Evolutionary conservation across 2,888 invertebrate genomes (phyloP).

Genomic region (Phyllotreta striolata): DNA sequence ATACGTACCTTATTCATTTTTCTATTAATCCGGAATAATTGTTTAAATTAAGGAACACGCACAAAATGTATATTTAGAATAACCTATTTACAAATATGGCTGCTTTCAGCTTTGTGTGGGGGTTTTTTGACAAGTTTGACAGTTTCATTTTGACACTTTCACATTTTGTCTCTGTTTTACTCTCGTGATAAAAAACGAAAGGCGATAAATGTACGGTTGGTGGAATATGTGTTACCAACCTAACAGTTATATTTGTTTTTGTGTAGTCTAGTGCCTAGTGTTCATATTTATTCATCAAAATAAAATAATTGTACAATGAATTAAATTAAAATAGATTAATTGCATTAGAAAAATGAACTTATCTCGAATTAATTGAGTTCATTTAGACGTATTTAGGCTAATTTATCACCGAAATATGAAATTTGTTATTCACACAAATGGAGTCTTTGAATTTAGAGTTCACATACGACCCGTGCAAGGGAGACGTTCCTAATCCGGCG

Average conservation of each 20-base stretch:
- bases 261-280: too few relatives aligned
- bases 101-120: conserved; percentile 1
- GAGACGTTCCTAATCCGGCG: conserved; percentile 4
- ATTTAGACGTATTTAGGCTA: too few relatives aligned
- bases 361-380: too few relatives aligned
- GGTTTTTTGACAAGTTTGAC: conserved; percentile 1
- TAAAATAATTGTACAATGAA: too few relatives aligned
- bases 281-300: too few relatives aligned
- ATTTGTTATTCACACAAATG: conserved; percentile 5
- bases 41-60: background rate
- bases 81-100: conserved; percentile 9
- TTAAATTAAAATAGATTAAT: too few relatives aligned
- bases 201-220: too few relatives aligned
- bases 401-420: conserved; percentile 4
- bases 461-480: conserved; percentile 2
- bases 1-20: conserved; percentile 16
- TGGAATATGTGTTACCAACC: too few relatives aligned
- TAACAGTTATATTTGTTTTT: too few relatives aligned
- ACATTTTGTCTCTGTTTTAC: too few relatives aligned
- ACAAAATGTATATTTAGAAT: background rate
- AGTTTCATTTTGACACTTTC: background rate
- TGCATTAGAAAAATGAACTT: too few relatives aligned
- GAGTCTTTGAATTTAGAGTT: conserved; percentile 17
- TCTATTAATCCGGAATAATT: background rate
- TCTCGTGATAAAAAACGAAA: too few relatives aligned